A percentile compares a stretch with the other conserved stretches of the same genome.
These are phyloP conservation scores for Pluvianellus socialis DNA, from an alignment of 2,113 vertebrate genomes.

Conservation along the genomic window DNA sequence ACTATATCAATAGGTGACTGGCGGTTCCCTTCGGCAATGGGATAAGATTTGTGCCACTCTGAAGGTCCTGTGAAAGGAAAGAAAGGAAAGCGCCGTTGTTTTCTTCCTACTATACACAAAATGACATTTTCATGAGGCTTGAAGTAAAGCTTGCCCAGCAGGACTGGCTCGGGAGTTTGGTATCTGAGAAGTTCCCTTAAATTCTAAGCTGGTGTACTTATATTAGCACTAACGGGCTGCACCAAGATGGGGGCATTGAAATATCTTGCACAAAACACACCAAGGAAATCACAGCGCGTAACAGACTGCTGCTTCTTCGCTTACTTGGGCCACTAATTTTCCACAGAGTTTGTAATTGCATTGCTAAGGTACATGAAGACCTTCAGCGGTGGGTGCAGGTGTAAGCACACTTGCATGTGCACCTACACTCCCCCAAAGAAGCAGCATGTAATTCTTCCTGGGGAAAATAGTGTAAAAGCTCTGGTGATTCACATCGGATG, in stretches of 20 bases:
- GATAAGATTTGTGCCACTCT: slow-evolving; percentile 87
- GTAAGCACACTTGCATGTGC: not conserved
- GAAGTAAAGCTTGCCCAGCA: not conserved
- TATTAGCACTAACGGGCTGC: not conserved
- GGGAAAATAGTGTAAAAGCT: slow-evolving; percentile 64
- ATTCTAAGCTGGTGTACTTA: not conserved
- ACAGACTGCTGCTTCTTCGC: not conserved
- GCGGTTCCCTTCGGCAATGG: slow-evolving; percentile 85
- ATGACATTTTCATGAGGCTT: not conserved
- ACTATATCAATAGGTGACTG: slow-evolving; percentile 94
- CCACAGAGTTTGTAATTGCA: not conserved
- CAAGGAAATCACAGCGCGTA: not conserved
- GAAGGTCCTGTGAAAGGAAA: slow-evolving; percentile 80
- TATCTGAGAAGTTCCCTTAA: not conserved
- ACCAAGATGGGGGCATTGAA: not conserved
- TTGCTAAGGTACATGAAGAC: not conserved
- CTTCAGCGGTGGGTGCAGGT: not conserved
- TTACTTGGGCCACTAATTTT: not conserved
- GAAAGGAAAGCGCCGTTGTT: not conserved
- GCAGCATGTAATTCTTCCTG: slow-evolving; percentile 57
- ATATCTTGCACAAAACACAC: not conserved
- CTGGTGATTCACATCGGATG: slow-evolving; percentile 61
- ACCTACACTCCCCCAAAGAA: not conserved
- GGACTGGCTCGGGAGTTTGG: not conserved
- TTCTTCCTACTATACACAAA: not conserved